Evolutionary conservation across 2,797 vertebrate genomes (phyloP), one percentile per base, ranked within the genome.

Genomic region (Percopsis omiscomaycus): DNA sequence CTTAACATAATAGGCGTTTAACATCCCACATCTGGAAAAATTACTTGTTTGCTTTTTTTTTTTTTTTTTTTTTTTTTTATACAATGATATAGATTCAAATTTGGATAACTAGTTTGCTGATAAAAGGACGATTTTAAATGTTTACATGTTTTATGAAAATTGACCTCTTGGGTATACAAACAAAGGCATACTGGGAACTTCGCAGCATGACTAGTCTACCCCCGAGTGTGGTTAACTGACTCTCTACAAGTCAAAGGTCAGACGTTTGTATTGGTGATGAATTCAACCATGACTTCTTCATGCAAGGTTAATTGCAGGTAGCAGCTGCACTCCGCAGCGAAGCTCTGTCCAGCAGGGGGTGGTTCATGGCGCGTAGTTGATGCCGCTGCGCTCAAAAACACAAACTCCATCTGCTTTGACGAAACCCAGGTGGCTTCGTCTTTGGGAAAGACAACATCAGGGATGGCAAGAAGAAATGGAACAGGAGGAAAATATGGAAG

Each of bases 351-450:
- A 22, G 1, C 0, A 10, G 50, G 16, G 50, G 5, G 10, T 12
- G 9, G 13, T 49, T 49, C 13, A 3, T 49, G 50, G 5, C 15
- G 50, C 4, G 22, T 9, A 22, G 3, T 27, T 9, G 5, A 10
- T 22, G 8, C 50, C 5, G 16, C 50, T 22, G 28, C 14, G 13
- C 29, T 54, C 29, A 1, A 54, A 54, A 54, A 54, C 52, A 2
- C 10, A 54, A 13, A 28, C 52, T 8, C 9, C 4, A 3, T 28
- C 52, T 42, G 22, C 9, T 42, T 14, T 54, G 52, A 54, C 12
- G 29, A n/a, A 54, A 28, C 11, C 52, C 52, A 54, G 52, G 28
- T 54, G 52, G 50, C 16, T 52, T 27, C n/a, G 50, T 54, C 12
- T n/a, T 30, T 27, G 11, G 4, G 28, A 54, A 29, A 28, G 52